Evolutionary conservation across 2,888 invertebrate species (phyloP).

Genomic region (Agrotis clavis): DNA sequence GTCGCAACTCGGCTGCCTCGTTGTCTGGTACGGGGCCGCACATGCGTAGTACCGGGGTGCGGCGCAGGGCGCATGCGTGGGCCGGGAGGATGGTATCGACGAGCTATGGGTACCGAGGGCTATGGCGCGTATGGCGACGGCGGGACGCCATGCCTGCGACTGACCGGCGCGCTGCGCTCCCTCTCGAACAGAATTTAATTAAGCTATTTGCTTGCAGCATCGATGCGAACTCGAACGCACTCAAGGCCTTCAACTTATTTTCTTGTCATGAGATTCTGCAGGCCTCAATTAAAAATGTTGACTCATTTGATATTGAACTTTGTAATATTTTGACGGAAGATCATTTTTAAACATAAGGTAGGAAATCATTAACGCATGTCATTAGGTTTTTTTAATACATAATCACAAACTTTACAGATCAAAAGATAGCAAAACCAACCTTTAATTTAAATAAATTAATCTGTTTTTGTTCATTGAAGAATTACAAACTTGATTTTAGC

Average conservation of each 20-base stretch:
- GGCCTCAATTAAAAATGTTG: slow-evolving; percentile 37
- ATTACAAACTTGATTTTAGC: neutral
- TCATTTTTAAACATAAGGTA: slow-evolving; percentile 18
- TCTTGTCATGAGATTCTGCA: slow-evolving; percentile 24
- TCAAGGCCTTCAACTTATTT: slow-evolving; percentile 68
- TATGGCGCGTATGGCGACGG: slow-evolving; percentile 70
- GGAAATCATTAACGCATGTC: slow-evolving; percentile 18
- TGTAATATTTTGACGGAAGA: slow-evolving; percentile 32
- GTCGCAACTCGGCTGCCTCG: slow-evolving; percentile 79
- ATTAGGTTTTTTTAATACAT: slow-evolving; percentile 4
- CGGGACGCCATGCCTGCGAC: slow-evolving; percentile 78
- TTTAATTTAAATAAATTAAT: neutral
- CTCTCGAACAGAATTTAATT: slow-evolving; percentile 72
- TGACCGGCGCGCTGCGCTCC: slow-evolving; percentile 67
- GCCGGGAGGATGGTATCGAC: slow-evolving; percentile 75
- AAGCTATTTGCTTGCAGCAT: slow-evolving; percentile 71
- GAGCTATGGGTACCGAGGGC: slow-evolving; percentile 62
- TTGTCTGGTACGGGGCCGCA: slow-evolving; percentile 74
- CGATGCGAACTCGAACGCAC: slow-evolving; percentile 66
- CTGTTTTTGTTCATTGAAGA: neutral
- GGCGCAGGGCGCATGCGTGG: slow-evolving; percentile 80
- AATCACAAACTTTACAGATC: neutral
- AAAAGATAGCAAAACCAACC: neutral
- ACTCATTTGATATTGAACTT: slow-evolving; percentile 41
- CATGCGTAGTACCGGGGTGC: slow-evolving; percentile 77